phyloP scores from a whole-genome alignment of 2,113 vertebrate genomes.

The Otis tarda region DNA sequence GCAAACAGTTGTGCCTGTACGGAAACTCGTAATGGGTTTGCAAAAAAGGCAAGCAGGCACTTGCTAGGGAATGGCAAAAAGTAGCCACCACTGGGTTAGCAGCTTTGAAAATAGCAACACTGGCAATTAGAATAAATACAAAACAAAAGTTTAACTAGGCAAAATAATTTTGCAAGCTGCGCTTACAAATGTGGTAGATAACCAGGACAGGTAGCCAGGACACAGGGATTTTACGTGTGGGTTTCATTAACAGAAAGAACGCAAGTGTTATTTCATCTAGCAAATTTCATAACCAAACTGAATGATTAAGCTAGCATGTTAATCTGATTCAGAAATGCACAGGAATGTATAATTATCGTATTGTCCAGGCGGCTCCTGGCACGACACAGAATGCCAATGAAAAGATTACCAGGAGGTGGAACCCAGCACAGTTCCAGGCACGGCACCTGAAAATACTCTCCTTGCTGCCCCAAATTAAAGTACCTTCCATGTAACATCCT shows the following conservation, averaged over 20 bases:
- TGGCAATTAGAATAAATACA: slow-evolving; percentile 36
- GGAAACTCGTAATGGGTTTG: slow-evolving; percentile 22
- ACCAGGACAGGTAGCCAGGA: not conserved
- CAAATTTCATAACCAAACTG: not conserved
- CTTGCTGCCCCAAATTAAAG: not conserved
- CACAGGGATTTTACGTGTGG: not conserved
- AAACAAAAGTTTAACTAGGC: slow-evolving; percentile 5
- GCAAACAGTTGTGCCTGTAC: slow-evolving; percentile 29
- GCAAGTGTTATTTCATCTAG: not conserved
- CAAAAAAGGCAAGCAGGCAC: not conserved
- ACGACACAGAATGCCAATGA: not conserved
- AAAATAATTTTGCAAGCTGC: not conserved
- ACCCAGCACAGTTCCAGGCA: not conserved
- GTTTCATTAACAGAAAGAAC: slow-evolving; percentile 3
- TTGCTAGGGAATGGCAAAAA: not conserved
- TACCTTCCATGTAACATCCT: not conserved
- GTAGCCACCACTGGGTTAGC: slow-evolving; percentile 15
- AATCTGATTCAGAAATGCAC: not conserved
- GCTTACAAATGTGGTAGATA: not conserved
- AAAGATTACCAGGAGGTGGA: not conserved
- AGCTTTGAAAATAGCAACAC: slow-evolving; percentile 8
- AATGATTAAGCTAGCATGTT: not conserved
- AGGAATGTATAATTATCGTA: not conserved
- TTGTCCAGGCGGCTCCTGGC: not conserved
- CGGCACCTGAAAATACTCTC: not conserved